Evolutionary conservation across 2,888 invertebrate species (phyloP), one percentile per base, ranked within the genome.

Genomic region (Fragum whitleyi): DNA sequence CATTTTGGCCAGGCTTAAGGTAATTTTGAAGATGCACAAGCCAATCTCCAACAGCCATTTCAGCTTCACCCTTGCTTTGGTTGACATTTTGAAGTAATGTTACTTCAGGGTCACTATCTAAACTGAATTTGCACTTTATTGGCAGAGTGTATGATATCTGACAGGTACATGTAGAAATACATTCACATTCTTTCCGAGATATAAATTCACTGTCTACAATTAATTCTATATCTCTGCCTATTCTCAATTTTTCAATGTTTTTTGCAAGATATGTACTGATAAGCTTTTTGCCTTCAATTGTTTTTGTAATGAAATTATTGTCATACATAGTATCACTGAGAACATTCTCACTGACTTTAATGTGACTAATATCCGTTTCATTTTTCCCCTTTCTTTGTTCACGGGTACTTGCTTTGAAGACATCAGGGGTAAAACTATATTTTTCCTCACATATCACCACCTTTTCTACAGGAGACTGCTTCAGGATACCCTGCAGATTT

Each of bases 401-500:
- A 19, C 82, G 55, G 11, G 79, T 82, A 23, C 29, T 42, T 36
- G 82, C 76, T 65, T 83, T 83, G n/a, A 83, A 77, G 39, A 70
- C 79, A 23, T 79, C 83, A 29, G 77, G 77, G 2, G 74, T 82
- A 28, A 69, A 80, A n/a, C 19, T 9, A 32, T 79, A 79, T 21
- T 79, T 78, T 61, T 80, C 76, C 29, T 73, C 72, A 36, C 72
- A 9, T n/a, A n/a, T n/a, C n/a, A n/a, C n/a, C n/a, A n/a, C n/a
- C n/a, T n/a, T n/a, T n/a, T n/a, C n/a, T n/a, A 59, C 29, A 16
- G n/a, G 62, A 19, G 75, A 75, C 16, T 67, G 26, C 29, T 57
- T 62, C 3, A 55, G 16, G n/a, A 79, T 1, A 26, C 57, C 67
- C 32, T 39, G 74, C 16, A 74, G 29, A 26, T 55, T 70, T 65